Base-by-base conservation (phyloP, 2,888 invertebrate species). In the Electrophaes corylata region DNA sequence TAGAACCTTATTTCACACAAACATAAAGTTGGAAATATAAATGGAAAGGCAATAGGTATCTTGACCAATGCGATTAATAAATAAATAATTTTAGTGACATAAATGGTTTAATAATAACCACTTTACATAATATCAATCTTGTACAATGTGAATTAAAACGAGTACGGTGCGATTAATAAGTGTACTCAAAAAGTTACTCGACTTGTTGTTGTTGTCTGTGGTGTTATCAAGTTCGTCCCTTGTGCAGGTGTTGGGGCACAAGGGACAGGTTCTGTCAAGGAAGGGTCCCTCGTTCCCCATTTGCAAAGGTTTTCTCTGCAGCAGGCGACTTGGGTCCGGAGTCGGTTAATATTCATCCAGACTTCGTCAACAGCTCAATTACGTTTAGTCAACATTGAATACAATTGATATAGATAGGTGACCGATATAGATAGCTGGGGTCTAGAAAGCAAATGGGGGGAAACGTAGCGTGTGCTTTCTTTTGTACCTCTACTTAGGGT, bases 71-170 rank as follows among this genome's bases (percentile, higher is more conserved):
- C 20, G 20, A 43, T 16, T 18, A 41, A 44, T 35, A 48, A 26
- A 45, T 54, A 35, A 59, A 59, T 41, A 19, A 40, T 59, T 39
- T 50, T 37, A 43, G 19, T 40, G 53, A 50, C 58, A 49, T 58
- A 49, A 54, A 50, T 53, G 52, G 52, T 37, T 48, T 1, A n/a
- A 20, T 49, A 45, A 45, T 49, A 33, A 45, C 40, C 49, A 44
- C 41, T 54, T 50, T 50, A 43, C 46, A 54, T 54, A 37, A 50
- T 50, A 29, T 43, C 29, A 49, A 53, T 41, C 35, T 26, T 41
- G 33, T 58, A 19, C 41, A 40, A 45, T 56, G n/a, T n/a, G n/a
- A n/a, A n/a, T n/a, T n/a, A n/a, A n/a, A n/a, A n/a, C 26, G 23
- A 45, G 43, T 26, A 29, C 26, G 26, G 10, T 6, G n/a, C n/a